Evolutionary conservation across 2,888 invertebrate genomes (phyloP).

Genomic region (Uloborus plumipes): DNA sequence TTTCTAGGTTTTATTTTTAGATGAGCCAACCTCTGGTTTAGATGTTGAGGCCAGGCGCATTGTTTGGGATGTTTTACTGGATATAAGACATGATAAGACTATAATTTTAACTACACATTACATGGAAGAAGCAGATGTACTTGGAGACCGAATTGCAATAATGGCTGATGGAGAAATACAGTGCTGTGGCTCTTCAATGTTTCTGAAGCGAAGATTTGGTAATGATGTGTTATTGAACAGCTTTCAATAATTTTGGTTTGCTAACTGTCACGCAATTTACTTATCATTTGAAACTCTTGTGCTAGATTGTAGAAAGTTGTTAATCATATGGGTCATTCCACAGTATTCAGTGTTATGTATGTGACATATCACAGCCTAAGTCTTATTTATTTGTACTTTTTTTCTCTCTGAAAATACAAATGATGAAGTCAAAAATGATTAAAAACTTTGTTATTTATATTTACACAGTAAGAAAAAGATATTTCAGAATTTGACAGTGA

Average conservation of each 20-base stretch:
- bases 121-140: constrained; percentile 88
- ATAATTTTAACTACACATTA: constrained; percentile 88
- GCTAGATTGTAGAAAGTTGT: not conserved
- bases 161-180: constrained; percentile 81
- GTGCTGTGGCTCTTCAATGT: constrained; percentile 86
- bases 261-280: not conserved
- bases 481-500: too few species aligned
- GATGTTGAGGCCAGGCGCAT: constrained; percentile 90
- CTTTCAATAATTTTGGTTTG: not conserved
- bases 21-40: constrained; percentile 82
- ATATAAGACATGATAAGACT: constrained; percentile 74
- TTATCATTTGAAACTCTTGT: not conserved
- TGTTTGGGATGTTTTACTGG: constrained; percentile 83
- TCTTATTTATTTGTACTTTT: too few species aligned
- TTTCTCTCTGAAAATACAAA: too few species aligned
- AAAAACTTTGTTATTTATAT: too few species aligned
- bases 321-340: too few species aligned
- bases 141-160: constrained; percentile 91
- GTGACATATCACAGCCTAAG: too few species aligned
- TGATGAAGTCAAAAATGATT: too few species aligned
- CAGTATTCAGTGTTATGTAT: too few species aligned
- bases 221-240: constrained; percentile 46
- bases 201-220: constrained; percentile 79
- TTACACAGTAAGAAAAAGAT: too few species aligned
- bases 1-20: constrained; percentile 66